These are phyloP conservation scores for Trematocara stigmaticum DNA, from an alignment of 2,113 vertebrate species.

Conservation along the genomic window DNA sequence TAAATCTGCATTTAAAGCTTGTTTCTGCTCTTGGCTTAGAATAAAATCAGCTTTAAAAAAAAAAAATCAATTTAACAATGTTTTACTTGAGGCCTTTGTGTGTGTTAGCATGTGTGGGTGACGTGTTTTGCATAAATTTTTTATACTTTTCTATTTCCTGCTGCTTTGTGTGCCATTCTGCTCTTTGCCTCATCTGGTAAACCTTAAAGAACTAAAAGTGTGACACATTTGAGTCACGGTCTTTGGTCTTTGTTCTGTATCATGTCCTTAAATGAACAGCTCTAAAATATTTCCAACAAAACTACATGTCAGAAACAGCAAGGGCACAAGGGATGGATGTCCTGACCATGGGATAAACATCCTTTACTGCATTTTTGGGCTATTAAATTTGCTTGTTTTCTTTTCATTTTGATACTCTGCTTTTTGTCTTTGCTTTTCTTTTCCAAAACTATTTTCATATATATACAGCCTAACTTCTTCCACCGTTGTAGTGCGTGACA, in stretches of 20 bases:
- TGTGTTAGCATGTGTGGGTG: neutral
- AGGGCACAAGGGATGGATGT: neutral
- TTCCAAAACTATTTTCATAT: neutral
- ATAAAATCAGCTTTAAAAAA: constrained; percentile 37
- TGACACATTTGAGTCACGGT: neutral
- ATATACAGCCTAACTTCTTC: neutral
- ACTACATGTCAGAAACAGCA: neutral
- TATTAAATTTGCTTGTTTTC: neutral
- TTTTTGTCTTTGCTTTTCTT: neutral
- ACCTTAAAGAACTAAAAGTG: neutral
- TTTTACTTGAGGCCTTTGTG: neutral
- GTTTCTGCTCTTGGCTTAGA: constrained; percentile 44
- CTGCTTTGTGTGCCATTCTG: neutral
- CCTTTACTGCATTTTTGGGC: neutral
- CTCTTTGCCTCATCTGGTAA: neutral
- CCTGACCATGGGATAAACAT: neutral
- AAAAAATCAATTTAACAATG: neutral
- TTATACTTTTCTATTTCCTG: neutral
- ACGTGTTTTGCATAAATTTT: neutral
- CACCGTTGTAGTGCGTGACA: neutral
- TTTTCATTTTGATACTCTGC: neutral
- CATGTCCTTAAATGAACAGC: neutral
- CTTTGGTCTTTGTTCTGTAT: neutral
- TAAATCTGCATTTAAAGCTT: constrained; percentile 56
- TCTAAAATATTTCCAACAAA: neutral